phyloP scores from a whole-genome alignment of 2,888 invertebrate genomes.

The Smittia sp. region DNA sequence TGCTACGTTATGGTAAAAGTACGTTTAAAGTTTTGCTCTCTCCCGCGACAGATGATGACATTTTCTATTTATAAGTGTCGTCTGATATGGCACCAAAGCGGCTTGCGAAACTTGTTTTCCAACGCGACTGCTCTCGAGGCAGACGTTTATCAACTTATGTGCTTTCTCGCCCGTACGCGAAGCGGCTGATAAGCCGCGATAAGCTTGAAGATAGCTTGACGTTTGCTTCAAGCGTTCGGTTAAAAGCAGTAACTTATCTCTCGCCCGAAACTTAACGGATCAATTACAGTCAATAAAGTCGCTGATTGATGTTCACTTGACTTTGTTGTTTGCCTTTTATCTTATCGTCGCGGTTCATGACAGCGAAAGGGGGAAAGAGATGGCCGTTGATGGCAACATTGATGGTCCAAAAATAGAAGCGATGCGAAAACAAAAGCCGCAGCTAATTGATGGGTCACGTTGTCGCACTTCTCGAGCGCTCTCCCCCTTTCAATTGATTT shows the following conservation, averaged over 20 bases:
- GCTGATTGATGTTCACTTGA: background rate
- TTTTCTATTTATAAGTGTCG: slow-evolving; percentile 8
- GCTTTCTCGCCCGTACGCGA: background rate
- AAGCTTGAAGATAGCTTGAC: background rate
- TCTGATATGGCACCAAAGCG: slow-evolving; percentile 4
- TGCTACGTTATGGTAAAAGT: slow-evolving; percentile 69
- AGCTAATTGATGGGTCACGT: slow-evolving; percentile 6
- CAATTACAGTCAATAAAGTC: background rate
- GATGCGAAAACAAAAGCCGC: background rate
- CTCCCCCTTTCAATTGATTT: background rate
- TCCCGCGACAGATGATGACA: background rate
- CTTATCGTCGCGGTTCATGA: background rate
- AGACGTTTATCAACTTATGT: background rate
- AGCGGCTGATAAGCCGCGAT: background rate
- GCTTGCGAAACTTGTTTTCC: slow-evolving; percentile 2
- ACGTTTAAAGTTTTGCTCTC: slow-evolving; percentile 48
- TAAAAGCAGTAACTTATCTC: no score
- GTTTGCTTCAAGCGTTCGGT: background rate
- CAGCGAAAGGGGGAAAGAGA: background rate
- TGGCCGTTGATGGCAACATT: background rate
- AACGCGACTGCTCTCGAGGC: background rate
- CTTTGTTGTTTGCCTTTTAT: background rate
- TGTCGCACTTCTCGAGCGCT: background rate
- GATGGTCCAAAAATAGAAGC: background rate
- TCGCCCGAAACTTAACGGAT: background rate